Evolutionary conservation across 2,113 vertebrate genomes (phyloP).

Genomic region (Pyxicephalus adspersus): DNA sequence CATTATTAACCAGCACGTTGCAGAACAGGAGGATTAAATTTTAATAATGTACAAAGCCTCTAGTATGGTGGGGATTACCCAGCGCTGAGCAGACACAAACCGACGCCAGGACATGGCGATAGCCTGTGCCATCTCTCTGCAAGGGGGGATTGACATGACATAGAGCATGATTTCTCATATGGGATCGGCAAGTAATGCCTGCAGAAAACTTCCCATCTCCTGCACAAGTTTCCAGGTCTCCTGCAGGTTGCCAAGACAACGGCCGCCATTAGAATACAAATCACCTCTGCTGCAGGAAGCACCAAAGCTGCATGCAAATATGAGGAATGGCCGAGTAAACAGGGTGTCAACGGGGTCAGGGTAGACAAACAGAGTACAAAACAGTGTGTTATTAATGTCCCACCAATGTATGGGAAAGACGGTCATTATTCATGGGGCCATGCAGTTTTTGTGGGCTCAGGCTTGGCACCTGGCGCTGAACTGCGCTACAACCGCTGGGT

Average conservation of each 20-base stretch:
- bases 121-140: not conserved
- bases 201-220: constrained; percentile 22
- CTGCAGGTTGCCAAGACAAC: constrained; percentile 36
- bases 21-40: constrained; percentile 22
- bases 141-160: not conserved
- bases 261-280: constrained; percentile 52
- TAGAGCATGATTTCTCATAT: not conserved
- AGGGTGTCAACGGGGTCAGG: constrained; percentile 41
- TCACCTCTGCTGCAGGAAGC: constrained; percentile 30
- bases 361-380: constrained; percentile 40
- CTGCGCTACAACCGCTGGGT: not conserved
- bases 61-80: not conserved
- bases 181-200: constrained; percentile 9
- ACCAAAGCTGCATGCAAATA: constrained; percentile 42
- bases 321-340: constrained; percentile 44
- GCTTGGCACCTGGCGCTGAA: constrained; percentile 1
- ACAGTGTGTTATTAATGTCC: constrained; percentile 31
- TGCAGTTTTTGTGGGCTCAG: not conserved
- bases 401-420: constrained; percentile 5
- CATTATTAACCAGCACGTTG: constrained; percentile 21
- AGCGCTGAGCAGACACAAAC: not conserved
- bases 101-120: not conserved
- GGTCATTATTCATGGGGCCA: not conserved
- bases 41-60: constrained; percentile 36
- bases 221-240: constrained; percentile 42